A percentile compares a stretch with the other conserved stretches of the same genome.
These are phyloP conservation scores for Apis dorsata DNA, from an alignment of 1,140 invertebrate genomes.

Conservation along the genomic window DNA sequence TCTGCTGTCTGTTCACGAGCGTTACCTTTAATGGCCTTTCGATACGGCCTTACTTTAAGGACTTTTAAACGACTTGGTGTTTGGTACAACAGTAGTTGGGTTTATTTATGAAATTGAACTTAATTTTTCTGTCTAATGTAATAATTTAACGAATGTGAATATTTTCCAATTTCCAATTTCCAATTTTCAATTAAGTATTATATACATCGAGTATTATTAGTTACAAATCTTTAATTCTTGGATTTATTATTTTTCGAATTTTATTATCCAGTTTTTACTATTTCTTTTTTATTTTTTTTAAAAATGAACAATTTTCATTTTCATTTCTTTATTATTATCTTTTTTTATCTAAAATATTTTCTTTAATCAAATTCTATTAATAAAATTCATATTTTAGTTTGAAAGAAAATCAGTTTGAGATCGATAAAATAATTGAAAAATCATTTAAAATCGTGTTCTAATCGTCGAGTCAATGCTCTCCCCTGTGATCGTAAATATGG, in stretches of 20 bases:
- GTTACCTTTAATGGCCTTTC: constrained; percentile 10
- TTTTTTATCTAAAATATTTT: too few species aligned
- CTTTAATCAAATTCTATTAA: too few species aligned
- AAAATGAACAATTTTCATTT: too few species aligned
- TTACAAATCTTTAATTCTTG: neutral
- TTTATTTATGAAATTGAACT: neutral
- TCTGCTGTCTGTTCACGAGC: constrained; percentile 1
- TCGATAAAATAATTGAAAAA: neutral
- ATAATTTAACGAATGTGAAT: too few species aligned
- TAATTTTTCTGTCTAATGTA: neutral
- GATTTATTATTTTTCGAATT: too few species aligned
- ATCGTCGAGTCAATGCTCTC: constrained; percentile 12
- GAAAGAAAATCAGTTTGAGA: neutral
- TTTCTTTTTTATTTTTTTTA: neutral
- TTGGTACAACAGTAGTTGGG: neutral
- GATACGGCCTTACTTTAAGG: constrained; percentile 10
- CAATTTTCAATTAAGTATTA: neutral
- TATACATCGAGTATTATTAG: neutral
- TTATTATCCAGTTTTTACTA: neutral
- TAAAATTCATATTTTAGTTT: neutral
- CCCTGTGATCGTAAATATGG: constrained; percentile 21
- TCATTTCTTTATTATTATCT: too few species aligned
- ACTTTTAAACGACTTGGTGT: constrained; percentile 8
- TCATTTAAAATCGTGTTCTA: neutral
- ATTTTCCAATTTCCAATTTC: too few species aligned